Conservation (phyloP, 2,888 invertebrate species). For the Tridacna gigas region DNA sequence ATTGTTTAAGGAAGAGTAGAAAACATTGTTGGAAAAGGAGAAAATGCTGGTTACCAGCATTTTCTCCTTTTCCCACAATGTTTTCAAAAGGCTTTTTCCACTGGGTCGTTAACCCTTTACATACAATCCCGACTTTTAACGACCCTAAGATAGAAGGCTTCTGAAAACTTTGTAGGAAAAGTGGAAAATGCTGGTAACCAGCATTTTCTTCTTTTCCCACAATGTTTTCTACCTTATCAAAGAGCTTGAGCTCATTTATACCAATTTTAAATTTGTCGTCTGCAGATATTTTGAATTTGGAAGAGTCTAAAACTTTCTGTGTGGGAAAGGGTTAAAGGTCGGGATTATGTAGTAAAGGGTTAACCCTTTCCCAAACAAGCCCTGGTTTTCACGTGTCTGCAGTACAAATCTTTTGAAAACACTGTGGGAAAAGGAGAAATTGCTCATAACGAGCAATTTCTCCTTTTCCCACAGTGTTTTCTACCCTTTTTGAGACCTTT, state of each 20-base stretch:
- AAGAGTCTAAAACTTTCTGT: not conserved
- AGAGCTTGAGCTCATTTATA: too few relatives aligned
- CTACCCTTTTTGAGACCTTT: too few relatives aligned
- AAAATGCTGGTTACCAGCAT: not conserved
- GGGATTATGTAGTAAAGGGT: not conserved
- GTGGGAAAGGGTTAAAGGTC: not conserved
- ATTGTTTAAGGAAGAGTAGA: too few relatives aligned
- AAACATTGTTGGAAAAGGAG: not conserved
- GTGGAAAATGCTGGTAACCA: not conserved
- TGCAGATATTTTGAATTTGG: too few relatives aligned
- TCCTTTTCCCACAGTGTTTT: not conserved
- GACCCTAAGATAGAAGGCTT: too few relatives aligned
- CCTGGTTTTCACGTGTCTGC: too few relatives aligned
- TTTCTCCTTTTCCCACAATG: not conserved
- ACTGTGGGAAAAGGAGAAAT: not conserved
- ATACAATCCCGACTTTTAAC: too few relatives aligned
- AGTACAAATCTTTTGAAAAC: too few relatives aligned
- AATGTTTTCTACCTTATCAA: too few relatives aligned
- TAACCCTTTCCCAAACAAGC: too few relatives aligned
- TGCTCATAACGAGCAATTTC: not conserved
- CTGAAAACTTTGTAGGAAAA: not conserved
- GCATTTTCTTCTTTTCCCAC: not conserved
- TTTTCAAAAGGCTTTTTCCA: not conserved
- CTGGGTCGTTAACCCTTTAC: not conserved
- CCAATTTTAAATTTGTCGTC: too few relatives aligned